A percentile compares a stretch with the other conserved stretches of the same genome.
phyloP scores from a whole-genome alignment of 2,888 invertebrate species.

The Troides helena region DNA sequence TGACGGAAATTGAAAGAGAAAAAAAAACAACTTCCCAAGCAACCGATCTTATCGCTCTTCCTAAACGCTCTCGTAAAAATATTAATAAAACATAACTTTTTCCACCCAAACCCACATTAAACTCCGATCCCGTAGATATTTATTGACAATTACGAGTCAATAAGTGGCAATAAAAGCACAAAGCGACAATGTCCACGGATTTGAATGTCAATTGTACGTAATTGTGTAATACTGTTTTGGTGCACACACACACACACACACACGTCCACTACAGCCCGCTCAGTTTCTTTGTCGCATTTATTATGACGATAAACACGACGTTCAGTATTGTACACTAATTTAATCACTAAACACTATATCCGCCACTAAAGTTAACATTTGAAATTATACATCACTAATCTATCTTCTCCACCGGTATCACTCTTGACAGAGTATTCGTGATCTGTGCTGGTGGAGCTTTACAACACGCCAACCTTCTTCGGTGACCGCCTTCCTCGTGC shows the following conservation, averaged over 20 bases:
- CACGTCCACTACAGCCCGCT: constrained; percentile 68
- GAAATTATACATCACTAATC: constrained; percentile 1
- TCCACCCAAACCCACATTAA: constrained; percentile 80
- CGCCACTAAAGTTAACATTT: constrained; percentile 47
- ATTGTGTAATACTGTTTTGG: constrained; percentile 78
- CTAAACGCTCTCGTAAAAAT: constrained; percentile 81
- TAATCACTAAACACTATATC: constrained; percentile 56
- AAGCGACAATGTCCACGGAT: constrained; percentile 77
- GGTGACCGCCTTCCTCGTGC: no score
- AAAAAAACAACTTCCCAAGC: constrained; percentile 76
- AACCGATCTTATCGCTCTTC: constrained; percentile 73
- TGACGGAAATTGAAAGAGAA: constrained; percentile 79
- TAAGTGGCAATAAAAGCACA: constrained; percentile 79
- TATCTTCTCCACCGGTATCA: no score
- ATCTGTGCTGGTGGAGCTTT: no score
- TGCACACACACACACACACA: constrained; percentile 74
- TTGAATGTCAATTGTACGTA: constrained; percentile 80
- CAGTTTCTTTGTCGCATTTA: constrained; percentile 65
- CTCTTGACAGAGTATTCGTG: no score
- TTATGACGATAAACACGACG: constrained; percentile 73
- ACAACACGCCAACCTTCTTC: no score
- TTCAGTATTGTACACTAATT: constrained; percentile 64
- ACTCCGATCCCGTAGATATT: constrained; percentile 78
- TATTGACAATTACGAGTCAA: constrained; percentile 80
- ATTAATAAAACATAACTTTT: constrained; percentile 81